A percentile compares a stretch with the other conserved stretches of the same genome.
phyloP scores from a whole-genome alignment of 2,113 vertebrate genomes.

The Rynchops niger region DNA sequence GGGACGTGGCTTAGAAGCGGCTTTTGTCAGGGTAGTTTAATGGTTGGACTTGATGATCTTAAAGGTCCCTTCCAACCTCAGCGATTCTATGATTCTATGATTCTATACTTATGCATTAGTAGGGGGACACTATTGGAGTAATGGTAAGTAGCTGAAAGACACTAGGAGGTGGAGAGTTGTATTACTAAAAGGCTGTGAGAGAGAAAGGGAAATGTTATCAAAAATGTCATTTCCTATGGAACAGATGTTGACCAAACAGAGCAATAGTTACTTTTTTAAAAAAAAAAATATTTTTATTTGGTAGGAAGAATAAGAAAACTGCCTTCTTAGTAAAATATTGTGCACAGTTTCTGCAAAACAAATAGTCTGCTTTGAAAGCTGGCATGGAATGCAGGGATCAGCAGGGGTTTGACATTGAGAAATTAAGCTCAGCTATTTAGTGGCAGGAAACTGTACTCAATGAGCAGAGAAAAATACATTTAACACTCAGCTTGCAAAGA shows the following conservation, averaged over 20 bases:
- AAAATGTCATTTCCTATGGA: not conserved
- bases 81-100: no score
- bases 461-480: not conserved
- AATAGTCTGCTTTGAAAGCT: not conserved
- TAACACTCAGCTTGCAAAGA: not conserved
- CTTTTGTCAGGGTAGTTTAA: no score
- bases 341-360: not conserved
- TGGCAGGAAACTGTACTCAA: not conserved
- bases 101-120: not conserved
- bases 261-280: not conserved
- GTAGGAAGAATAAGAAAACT: not conserved
- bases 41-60: no score
- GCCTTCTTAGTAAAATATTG: not conserved
- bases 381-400: not conserved
- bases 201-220: not conserved
- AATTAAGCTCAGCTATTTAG: conserved; percentile 38
- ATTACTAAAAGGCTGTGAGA: not conserved
- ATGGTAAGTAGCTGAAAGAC: not conserved
- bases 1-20: no score
- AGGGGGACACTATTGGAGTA: not conserved
- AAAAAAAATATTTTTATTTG: not conserved
- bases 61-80: no score
- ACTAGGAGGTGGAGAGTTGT: not conserved
- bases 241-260: not conserved
- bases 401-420: conserved; percentile 43